These are phyloP conservation scores for Netelia fuscicornis DNA, from an alignment of 2,888 invertebrate genomes.

Conservation along the genomic window DNA sequence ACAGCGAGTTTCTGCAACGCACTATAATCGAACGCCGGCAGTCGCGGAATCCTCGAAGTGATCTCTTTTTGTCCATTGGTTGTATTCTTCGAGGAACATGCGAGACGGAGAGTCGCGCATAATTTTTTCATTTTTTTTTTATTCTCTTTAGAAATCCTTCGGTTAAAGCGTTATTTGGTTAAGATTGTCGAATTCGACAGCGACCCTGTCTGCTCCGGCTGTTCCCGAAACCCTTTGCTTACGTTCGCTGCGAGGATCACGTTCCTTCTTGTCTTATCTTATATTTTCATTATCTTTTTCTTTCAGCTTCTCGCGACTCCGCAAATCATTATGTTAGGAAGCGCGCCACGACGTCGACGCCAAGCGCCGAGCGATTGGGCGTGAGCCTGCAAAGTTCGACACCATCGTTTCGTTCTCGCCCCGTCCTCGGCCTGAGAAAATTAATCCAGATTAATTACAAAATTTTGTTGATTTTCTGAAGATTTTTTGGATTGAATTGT, in stretches of 20 bases:
- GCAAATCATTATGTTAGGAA: conserved; percentile 99
- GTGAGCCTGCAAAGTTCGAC: conserved; percentile 95
- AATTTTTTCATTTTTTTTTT: conserved; percentile 28
- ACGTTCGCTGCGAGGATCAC: conserved; percentile 4
- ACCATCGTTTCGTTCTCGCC: conserved; percentile 95
- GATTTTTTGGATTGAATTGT: neutral
- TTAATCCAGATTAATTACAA: conserved; percentile 24
- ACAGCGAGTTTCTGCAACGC: conserved; percentile 81
- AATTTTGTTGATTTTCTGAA: neutral
- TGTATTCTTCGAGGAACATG: conserved; percentile 45
- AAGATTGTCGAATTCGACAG: conserved; percentile 58
- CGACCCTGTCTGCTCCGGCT: conserved; percentile 44
- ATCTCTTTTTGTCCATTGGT: conserved; percentile 22
- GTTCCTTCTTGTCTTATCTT: conserved; percentile 1
- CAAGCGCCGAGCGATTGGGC: conserved; percentile 97
- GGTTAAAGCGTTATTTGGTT: conserved; percentile 70
- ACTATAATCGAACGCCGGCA: conserved; percentile 75
- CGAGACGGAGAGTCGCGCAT: conserved; percentile 24
- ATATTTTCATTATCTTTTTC: conserved; percentile 12
- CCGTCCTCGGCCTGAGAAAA: conserved; percentile 94
- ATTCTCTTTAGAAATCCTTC: conserved; percentile 21
- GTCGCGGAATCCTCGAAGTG: conserved; percentile 41
- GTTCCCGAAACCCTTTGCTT: neutral
- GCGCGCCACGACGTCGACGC: conserved; percentile 95
- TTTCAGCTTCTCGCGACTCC: conserved; percentile 85